Percentiles rank a stretch among this genome's conserved stretches.
Evolutionary conservation across 2,888 invertebrate genomes (phyloP).

Genomic region (Diadromus collaris): DNA sequence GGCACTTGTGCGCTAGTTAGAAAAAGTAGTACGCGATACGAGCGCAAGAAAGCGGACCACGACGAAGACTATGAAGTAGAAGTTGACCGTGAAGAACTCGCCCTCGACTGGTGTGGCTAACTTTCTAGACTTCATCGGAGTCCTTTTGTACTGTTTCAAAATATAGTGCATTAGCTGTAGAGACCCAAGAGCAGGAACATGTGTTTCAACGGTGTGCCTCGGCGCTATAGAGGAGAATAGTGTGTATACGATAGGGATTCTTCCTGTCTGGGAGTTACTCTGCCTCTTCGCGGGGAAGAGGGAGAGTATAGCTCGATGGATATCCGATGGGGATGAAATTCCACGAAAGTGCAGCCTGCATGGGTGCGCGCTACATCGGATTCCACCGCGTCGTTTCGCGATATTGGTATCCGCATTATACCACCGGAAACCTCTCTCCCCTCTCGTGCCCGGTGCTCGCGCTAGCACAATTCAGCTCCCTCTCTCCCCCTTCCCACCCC

Average conservation of each 20-base stretch:
- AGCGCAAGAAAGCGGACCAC: too few relatives aligned
- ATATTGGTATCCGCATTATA: constrained; percentile 59
- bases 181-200: background rate
- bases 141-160: background rate
- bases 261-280: constrained; percentile 41
- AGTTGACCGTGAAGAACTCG: too few relatives aligned
- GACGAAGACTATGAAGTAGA: too few relatives aligned
- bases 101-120: background rate
- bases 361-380: constrained; percentile 44
- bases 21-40: too few relatives aligned
- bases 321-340: constrained; percentile 39
- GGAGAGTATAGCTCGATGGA: constrained; percentile 23
- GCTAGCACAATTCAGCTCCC: background rate
- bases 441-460: constrained; percentile 18
- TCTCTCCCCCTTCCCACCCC: background rate
- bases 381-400: constrained; percentile 55
- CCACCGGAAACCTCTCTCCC: constrained; percentile 33
- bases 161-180: background rate
- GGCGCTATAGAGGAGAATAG: constrained; percentile 7
- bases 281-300: constrained; percentile 19
- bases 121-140: background rate
- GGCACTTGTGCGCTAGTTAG: too few relatives aligned
- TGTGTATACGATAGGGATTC: constrained; percentile 35
- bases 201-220: constrained; percentile 39
- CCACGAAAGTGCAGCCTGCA: constrained; percentile 45